Evolutionary conservation across 2,797 vertebrate genomes (phyloP).

Genomic region (Anas acuta): DNA sequence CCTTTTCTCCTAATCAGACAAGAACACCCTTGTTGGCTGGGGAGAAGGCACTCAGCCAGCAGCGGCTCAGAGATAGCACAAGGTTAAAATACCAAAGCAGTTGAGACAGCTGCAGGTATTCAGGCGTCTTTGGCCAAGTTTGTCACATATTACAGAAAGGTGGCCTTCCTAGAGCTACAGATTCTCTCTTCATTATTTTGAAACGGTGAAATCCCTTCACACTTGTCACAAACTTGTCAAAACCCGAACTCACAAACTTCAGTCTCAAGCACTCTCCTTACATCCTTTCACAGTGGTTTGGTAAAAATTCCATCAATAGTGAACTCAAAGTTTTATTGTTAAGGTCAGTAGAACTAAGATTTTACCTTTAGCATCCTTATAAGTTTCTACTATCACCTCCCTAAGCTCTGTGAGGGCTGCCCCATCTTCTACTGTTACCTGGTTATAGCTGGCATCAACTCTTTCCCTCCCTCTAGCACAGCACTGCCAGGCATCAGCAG

Average conservation of each 20-base stretch:
- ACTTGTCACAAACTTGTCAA: neutral
- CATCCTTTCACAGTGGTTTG: neutral
- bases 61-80: slow-evolving; percentile 33
- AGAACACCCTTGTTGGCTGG: neutral
- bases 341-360: neutral
- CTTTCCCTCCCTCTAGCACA: neutral
- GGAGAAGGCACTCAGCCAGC: slow-evolving; percentile 41
- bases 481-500: neutral
- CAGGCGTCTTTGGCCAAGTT: neutral
- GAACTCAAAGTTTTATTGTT: neutral
- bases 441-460: neutral
- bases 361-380: neutral
- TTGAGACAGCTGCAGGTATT: slow-evolving; percentile 10
- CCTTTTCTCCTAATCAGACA: slow-evolving; percentile 55
- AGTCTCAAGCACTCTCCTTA: neutral
- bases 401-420: neutral
- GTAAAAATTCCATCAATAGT: neutral
- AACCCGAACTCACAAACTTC: neutral
- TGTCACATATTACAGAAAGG: neutral
- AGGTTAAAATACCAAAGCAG: slow-evolving; percentile 52
- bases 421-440: neutral
- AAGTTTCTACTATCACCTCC: neutral
- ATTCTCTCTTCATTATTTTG: neutral
- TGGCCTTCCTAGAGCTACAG: neutral
- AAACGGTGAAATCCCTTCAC: neutral